A percentile compares a stretch with the other conserved stretches of the same genome.
Evolutionary conservation across 2,888 invertebrate species (phyloP).

Genomic region (Cryptosula pallasiana): DNA sequence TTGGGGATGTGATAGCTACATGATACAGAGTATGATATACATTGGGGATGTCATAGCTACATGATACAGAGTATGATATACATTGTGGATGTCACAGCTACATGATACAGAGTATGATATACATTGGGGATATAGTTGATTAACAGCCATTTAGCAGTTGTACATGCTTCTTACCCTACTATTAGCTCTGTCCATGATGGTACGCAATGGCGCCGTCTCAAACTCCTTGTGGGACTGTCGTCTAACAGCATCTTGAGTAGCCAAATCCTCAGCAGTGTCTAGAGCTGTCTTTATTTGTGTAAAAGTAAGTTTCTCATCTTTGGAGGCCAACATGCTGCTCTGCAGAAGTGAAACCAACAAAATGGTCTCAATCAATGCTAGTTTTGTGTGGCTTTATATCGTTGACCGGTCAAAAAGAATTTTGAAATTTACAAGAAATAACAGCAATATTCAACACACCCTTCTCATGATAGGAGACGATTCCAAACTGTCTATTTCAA

Average conservation of each 20-base stretch:
- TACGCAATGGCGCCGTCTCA: conserved; percentile 5
- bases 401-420: too few species aligned
- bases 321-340: not conserved
- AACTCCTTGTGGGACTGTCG: conserved; percentile 3
- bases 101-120: too few species aligned
- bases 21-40: too few species aligned
- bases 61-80: too few species aligned
- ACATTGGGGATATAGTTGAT: too few species aligned
- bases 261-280: not conserved
- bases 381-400: too few species aligned
- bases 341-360: not conserved
- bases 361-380: too few species aligned
- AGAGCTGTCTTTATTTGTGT: not conserved
- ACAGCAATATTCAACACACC: conserved; percentile 1
- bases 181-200: not conserved
- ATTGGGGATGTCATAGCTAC: too few species aligned
- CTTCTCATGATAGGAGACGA: conserved; percentile 8
- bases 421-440: too few species aligned
- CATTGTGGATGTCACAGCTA: too few species aligned
- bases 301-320: not conserved
- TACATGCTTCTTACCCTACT: not conserved
- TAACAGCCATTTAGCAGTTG: too few species aligned
- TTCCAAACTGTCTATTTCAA: conserved; percentile 20
- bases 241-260: not conserved
- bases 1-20: too few species aligned